Evolutionary conservation across 2,888 invertebrate genomes (phyloP).

Genomic region (Chaitophorus viminalis): DNA sequence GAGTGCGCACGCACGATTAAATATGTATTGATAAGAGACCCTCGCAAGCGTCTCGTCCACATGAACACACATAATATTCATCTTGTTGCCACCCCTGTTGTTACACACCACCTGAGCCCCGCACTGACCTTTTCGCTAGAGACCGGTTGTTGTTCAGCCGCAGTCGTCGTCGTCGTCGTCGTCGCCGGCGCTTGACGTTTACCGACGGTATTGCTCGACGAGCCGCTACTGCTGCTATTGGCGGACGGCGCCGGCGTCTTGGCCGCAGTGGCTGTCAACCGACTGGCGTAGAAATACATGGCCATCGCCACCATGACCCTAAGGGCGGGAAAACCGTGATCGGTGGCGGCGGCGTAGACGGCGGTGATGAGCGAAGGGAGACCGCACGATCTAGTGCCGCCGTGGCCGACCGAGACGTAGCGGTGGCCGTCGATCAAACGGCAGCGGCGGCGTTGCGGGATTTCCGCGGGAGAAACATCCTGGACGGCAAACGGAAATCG

Average conservation of each 20-base stretch:
- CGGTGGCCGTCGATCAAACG: neutral
- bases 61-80: no score
- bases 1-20: no score
- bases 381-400: no score
- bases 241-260: constrained; percentile 63
- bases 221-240: constrained; percentile 64
- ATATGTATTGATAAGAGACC: no score
- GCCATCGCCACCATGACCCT: constrained; percentile 67
- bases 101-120: no score
- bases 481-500: neutral
- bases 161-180: constrained; percentile 67
- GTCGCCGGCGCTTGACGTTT: constrained; percentile 62
- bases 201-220: constrained; percentile 65
- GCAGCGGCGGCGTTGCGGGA: neutral
- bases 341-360: neutral
- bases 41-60: no score
- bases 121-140: constrained; percentile 63
- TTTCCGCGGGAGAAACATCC: neutral
- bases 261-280: constrained; percentile 73
- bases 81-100: no score
- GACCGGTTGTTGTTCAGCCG: constrained; percentile 62
- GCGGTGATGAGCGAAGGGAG: neutral
- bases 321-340: constrained; percentile 18
- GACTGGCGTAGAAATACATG: constrained; percentile 79
- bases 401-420: neutral